A percentile compares a stretch with the other conserved stretches of the same genome.
Conservation (phyloP, 2,888 invertebrate genomes). For the Hoplodrina ambigua region DNA sequence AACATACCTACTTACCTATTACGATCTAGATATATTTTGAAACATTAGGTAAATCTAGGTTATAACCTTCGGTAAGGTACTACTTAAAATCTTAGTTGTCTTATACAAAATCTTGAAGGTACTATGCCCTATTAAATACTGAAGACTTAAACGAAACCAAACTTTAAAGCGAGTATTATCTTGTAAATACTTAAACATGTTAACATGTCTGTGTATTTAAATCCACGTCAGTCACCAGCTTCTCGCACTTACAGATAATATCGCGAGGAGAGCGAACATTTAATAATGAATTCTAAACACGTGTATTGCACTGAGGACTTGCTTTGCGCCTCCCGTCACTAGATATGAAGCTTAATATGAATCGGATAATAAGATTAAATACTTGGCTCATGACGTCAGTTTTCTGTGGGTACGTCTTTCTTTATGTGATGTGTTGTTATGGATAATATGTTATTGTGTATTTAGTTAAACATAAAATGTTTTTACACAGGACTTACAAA, state of each 20-base stretch:
- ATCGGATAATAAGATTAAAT: slow-evolving; percentile 53
- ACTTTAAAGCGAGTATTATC: slow-evolving; percentile 14
- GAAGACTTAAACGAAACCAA: slow-evolving; percentile 6
- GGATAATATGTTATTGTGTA: neutral
- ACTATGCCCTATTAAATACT: slow-evolving; percentile 17
- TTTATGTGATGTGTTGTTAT: slow-evolving; percentile 12
- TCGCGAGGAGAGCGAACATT: slow-evolving; percentile 38
- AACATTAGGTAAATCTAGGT: slow-evolving; percentile 1
- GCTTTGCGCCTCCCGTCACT: slow-evolving; percentile 37
- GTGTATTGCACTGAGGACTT: slow-evolving; percentile 44
- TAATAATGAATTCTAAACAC: slow-evolving; percentile 57
- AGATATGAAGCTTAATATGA: slow-evolving; percentile 44
- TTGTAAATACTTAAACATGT: slow-evolving; percentile 16
- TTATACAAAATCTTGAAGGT: neutral
- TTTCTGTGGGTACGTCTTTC: slow-evolving; percentile 13
- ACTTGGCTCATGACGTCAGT: slow-evolving; percentile 28
- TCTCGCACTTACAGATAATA: slow-evolving; percentile 46
- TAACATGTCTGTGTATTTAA: slow-evolving; percentile 34
- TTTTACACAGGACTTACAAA: neutral
- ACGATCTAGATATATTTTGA: neutral
- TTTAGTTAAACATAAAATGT: neutral
- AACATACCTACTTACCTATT: neutral
- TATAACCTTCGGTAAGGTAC: neutral
- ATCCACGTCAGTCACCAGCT: slow-evolving; percentile 50
- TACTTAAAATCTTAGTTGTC: neutral